Base-by-base conservation (phyloP, 2,113 vertebrate genomes). In the Daboia siamensis region DNA sequence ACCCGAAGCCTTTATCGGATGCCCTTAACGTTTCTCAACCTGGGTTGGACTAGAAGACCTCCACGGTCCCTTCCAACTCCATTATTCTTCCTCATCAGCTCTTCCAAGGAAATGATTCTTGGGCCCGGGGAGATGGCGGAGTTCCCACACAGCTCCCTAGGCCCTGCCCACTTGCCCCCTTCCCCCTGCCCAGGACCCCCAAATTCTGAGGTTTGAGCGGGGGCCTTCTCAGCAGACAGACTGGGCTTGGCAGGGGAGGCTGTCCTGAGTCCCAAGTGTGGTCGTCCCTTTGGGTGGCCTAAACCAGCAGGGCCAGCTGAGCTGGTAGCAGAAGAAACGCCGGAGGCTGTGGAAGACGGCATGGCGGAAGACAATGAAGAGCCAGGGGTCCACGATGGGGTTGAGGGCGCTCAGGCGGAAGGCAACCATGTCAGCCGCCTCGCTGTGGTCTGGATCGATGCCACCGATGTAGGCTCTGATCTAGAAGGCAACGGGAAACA, bases 281-380 rank as follows among this genome's bases (percentile, higher is more conserved):
- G 92, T 1, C 3, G 24, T 55, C 8, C 48, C 6, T 80, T 24
- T 7, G 17, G 7, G 88, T 0, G 52, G 48, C 54, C 46, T 0
- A 86, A 20, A 20, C 54, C 4, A 89, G 5, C n/a, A 61, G 13
- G 91, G 92, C 94, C 64, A 17, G 87, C 88, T 69, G 15, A 74
- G 96, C 24, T 93, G 93, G 84, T 97, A 97, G 96, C 94, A 97
- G 26, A 98, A 88, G 95, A 98, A 93, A 21, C 97, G 95, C 52
- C 93, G 93, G 5, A 99, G 95, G 92, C 97, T 97, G 87, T 90
- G 97, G 94, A 99, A 98, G 93, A 98, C 98, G 0, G 98, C 96
- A 92, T 98, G 98, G 59, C 98, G 98, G 97, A 98, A 99, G 29
- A 99, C 98, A 96, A 99, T 99, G 96, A 99, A 99, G 29, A 98